A percentile compares a stretch with the other conserved stretches of the same genome.
Conservation (phyloP, 37 sponge, comb jelly and placozoan species). For the Aplysina aerophoba region DNA sequence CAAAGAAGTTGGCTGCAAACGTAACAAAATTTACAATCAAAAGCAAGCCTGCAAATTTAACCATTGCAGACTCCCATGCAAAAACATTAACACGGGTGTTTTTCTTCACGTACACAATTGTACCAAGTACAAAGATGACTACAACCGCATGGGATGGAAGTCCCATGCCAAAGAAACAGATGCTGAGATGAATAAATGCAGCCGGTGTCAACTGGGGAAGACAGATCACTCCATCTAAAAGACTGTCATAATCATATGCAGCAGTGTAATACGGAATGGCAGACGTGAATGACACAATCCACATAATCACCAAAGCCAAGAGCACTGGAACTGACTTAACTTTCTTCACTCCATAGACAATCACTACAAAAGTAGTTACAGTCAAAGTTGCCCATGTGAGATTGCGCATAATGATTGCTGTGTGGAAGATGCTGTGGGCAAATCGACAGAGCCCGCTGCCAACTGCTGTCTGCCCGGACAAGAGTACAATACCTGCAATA, state of each 20-base stretch:
- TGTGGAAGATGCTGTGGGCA: no score
- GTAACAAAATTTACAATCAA: not conserved
- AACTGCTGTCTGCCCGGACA: no score
- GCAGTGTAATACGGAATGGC: not conserved
- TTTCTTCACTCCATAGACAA: not conserved
- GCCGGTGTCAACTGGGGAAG: not conserved
- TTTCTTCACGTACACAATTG: conserved; percentile 7
- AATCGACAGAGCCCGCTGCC: no score
- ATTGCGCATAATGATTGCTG: not conserved
- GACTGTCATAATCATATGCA: not conserved
- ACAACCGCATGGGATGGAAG: not conserved
- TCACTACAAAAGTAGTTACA: not conserved
- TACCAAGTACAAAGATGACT: not conserved
- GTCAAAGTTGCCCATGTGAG: not conserved
- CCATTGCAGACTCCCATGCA: not conserved
- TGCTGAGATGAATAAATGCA: not conserved
- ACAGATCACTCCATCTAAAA: conserved; percentile 1
- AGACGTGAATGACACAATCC: not conserved
- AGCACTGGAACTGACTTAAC: not conserved
- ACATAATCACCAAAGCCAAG: not conserved
- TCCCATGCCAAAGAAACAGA: not conserved
- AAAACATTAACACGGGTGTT: not conserved
- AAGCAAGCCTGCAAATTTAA: conserved; percentile 5
- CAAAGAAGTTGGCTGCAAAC: not conserved
- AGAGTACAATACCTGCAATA: no score